Conservation (phyloP, 2,797 vertebrate genomes). For the Erpetoichthys calabaricus region DNA sequence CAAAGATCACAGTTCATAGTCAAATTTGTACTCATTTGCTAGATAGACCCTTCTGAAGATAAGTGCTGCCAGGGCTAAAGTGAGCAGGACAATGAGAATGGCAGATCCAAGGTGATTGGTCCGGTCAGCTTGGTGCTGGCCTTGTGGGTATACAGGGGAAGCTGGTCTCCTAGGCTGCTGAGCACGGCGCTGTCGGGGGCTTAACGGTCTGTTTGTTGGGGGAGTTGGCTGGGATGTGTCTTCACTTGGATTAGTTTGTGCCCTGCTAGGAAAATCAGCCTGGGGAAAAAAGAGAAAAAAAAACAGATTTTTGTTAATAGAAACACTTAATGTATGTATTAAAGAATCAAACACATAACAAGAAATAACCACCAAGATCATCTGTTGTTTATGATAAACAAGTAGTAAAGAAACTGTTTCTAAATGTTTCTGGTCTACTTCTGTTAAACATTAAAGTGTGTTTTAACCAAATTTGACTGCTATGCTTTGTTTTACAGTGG, state of each 20-base stretch:
- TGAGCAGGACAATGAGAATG: constrained; percentile 74
- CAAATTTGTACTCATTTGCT: constrained; percentile 81
- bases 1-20: constrained; percentile 67
- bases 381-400: too few relatives aligned
- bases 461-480: too few relatives aligned
- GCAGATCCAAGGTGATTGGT: constrained; percentile 59
- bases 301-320: too few relatives aligned
- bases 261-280: constrained; percentile 20
- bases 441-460: too few relatives aligned
- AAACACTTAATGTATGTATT: too few relatives aligned
- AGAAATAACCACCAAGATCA: too few relatives aligned
- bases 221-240: constrained; percentile 26
- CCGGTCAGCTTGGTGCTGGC: constrained; percentile 46
- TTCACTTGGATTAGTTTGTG: constrained; percentile 14
- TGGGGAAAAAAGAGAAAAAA: background rate
- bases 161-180: constrained; percentile 50
- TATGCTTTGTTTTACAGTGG: too few relatives aligned
- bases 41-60: constrained; percentile 88
- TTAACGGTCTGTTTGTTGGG: constrained; percentile 42
- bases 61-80: constrained; percentile 77
- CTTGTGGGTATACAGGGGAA: constrained; percentile 41
- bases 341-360: too few relatives aligned
- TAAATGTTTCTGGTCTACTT: too few relatives aligned
- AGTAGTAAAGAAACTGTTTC: too few relatives aligned
- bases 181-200: constrained; percentile 71